These are phyloP conservation scores for Cerceris ruficornis DNA, from an alignment of 2,888 invertebrate genomes.

Conservation along the genomic window DNA sequence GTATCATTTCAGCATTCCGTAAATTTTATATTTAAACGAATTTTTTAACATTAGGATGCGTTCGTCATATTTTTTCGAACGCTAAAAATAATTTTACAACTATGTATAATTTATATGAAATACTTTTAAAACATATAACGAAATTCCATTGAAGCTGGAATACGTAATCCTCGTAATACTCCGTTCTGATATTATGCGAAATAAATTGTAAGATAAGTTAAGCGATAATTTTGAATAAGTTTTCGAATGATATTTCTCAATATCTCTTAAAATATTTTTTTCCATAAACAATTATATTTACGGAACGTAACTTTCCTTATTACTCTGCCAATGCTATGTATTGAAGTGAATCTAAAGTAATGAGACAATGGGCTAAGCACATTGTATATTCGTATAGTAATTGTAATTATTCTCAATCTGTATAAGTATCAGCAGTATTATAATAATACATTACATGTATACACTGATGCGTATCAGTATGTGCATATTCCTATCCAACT, in stretches of 20 bases:
- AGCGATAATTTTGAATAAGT: constrained; percentile 7
- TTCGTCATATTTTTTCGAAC: constrained; percentile 7
- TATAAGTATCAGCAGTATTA: constrained; percentile 47
- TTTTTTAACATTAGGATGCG: constrained; percentile 2
- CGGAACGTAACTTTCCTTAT: constrained; percentile 5
- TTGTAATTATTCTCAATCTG: constrained; percentile 36
- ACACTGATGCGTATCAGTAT: constrained; percentile 4
- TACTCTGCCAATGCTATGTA: constrained; percentile 17
- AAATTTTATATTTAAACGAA: constrained; percentile 21
- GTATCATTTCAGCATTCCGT: constrained; percentile 14
- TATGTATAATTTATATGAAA: constrained; percentile 20
- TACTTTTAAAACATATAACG: constrained; percentile 12
- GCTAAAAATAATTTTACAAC: constrained; percentile 15
- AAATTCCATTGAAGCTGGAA: neutral
- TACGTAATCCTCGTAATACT: constrained; percentile 45
- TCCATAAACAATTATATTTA: constrained; percentile 11
- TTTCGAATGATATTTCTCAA: constrained; percentile 1
- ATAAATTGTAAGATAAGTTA: constrained; percentile 27
- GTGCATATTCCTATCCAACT: constrained; percentile 9
- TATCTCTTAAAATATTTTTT: constrained; percentile 23
- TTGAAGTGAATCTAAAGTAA: constrained; percentile 13
- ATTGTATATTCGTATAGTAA: constrained; percentile 20
- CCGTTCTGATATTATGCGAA: constrained; percentile 30
- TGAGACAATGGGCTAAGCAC: constrained; percentile 1
- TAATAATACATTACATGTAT: constrained; percentile 29